Base-by-base conservation (phyloP, 1,140 invertebrate species). In the Eriocheir sinensis region DNA sequence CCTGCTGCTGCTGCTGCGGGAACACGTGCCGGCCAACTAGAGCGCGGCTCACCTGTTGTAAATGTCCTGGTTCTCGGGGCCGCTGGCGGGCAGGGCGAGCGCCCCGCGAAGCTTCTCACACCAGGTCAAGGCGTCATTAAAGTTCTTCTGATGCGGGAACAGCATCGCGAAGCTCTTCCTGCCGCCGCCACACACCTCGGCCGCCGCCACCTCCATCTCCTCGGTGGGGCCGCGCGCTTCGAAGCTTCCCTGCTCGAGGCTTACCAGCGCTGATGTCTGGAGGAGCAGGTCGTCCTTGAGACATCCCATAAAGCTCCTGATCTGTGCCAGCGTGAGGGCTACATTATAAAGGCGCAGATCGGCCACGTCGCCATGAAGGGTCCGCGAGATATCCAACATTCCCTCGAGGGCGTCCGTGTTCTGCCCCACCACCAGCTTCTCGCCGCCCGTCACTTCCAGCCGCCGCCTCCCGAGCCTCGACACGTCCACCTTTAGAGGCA, bases 311-410 rank as follows among this genome's bases (percentile, higher is more conserved):
- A 91, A 91, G 15, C 83, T 30, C 2, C 21, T 6, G 34, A 94
- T 60, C 3, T 88, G 80, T 15, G 32, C 80, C 2, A n/a, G 30
- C 0, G 89, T 32, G 89, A 94, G 90, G 17, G 81, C 79, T 3
- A 86, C 79, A 48, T 92, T 48, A 27, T 94, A 94, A 8, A 94
- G 38, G 80, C 72, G 60, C 44, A 85, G 91, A 34, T 94, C 90
- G 3, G 90, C 94, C 21, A 94, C 41, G 4, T 91, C 36, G 2
- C 88, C 94, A 30, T 94, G 48, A 27, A 92, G 21, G 8, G 38
- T 30, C 81, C 89, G 53, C 1, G 40, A 53, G 2, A 89, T 2
- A 27, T 38, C 36, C 38, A 86, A 89, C 4, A 80, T 36, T 6
- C 83, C 93, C 9, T 79, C 86, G 0, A 60, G 36, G n/a, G 40